Conservation (phyloP, 2,888 invertebrate genomes). For the Drosophila multiciliata region DNA sequence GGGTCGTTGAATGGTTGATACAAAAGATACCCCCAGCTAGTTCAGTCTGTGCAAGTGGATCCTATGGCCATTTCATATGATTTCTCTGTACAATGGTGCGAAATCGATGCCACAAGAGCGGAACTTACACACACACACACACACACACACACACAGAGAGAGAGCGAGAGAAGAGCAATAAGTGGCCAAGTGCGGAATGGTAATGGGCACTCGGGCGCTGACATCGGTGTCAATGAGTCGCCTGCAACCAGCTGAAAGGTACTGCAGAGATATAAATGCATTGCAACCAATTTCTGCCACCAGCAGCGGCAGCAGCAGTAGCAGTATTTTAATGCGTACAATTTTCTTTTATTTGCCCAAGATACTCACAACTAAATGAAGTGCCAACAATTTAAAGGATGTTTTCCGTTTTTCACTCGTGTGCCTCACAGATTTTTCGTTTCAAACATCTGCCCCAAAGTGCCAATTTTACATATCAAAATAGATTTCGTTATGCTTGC, state of each 20-base stretch:
- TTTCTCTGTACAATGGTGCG: constrained; percentile 54
- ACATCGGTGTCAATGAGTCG: constrained; percentile 58
- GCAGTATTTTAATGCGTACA: constrained; percentile 31
- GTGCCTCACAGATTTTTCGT: constrained; percentile 24
- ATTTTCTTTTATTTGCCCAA: constrained; percentile 52
- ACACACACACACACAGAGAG: not conserved
- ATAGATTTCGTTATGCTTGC: constrained; percentile 2
- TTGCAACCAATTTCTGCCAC: constrained; percentile 33
- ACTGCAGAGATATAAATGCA: constrained; percentile 34
- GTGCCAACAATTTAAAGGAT: constrained; percentile 40
- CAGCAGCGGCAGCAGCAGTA: not conserved
- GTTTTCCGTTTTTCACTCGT: constrained; percentile 6
- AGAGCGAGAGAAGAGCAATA: constrained; percentile 22
- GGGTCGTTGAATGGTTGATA: constrained; percentile 7
- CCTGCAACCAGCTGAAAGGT: constrained; percentile 11
- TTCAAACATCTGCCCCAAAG: constrained; percentile 18
- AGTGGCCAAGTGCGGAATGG: constrained; percentile 58
- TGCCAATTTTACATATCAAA: constrained; percentile 35
- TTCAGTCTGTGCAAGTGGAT: constrained; percentile 17
- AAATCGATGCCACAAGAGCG: constrained; percentile 51
- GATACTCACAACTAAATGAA: constrained; percentile 32
- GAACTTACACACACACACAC: constrained; percentile 16
- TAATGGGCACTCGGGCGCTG: constrained; percentile 50
- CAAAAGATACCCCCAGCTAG: constrained; percentile 20
- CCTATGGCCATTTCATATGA: constrained; percentile 41